Base-by-base conservation (phyloP, 2,797 vertebrate species). In the Rhinichthys osculus region DNA sequence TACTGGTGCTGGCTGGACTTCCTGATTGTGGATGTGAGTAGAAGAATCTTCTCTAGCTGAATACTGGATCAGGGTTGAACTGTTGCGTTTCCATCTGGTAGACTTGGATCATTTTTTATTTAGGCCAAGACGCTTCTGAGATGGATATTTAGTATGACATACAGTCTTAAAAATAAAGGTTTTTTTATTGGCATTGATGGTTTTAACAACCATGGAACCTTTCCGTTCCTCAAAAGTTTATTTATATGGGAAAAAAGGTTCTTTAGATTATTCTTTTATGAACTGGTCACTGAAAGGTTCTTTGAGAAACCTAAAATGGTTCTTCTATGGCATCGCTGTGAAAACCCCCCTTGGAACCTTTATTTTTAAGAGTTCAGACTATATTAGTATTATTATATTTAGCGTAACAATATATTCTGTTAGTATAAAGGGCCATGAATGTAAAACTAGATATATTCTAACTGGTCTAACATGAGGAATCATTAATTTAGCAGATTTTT, bases 1-100 rank as follows among this genome's bases (percentile, higher is more conserved):
- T 97, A 97, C 90, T 99, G 98, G 98, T 99, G 98, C 92, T 99
- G 98, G 97, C 96, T 99, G 0, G 98, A 99, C 91, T 99, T 99
- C 92, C 97, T 99, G n/a, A 99, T 99, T 1, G 98, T 99, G 76
- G 98, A 97, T 19, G 98, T 99, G 93, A 98, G 98, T 97, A 86
- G 52, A 81, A 86, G 72, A 8, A 13, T 47, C 8, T 62, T 70
- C n/a, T 47, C 59, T 69, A 17, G 27, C 27, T 23, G 72, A 54
- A 23, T 35, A 17, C 40, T 80, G 23, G 16, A 50, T 30, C 30
- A 35, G 10, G 30, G 42, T n/a, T 23, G 14, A 72, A 40, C 21
- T 64, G 5, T 66, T 38, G 76, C 54, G 2, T 7, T 62, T 64
- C 14, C 0, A 27, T 30, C 7, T 33, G 17, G 35, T 21, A 4